Conservation (phyloP, 2,888 invertebrate species). For the Cheilosia variabilis region DNA sequence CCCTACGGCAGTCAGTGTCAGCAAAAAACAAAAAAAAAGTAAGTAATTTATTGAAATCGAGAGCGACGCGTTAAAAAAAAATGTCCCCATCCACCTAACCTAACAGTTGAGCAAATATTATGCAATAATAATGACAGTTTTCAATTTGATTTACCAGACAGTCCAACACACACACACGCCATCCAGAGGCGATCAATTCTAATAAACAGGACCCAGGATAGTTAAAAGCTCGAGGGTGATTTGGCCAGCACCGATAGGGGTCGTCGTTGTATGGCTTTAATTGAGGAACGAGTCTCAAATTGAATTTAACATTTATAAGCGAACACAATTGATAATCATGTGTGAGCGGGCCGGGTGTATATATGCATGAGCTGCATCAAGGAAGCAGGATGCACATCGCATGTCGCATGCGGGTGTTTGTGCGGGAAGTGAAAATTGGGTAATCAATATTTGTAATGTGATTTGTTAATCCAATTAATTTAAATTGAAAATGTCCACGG, state of each 20-base stretch:
- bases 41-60: constrained; percentile 70
- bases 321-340: constrained; percentile 61
- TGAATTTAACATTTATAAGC: constrained; percentile 68
- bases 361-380: neutral
- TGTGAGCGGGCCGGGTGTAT: neutral
- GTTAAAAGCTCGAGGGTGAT: constrained; percentile 53
- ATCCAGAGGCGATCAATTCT: constrained; percentile 59
- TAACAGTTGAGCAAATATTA: constrained; percentile 53
- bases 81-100: constrained; percentile 24
- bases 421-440: constrained; percentile 72
- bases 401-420: constrained; percentile 13
- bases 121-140: constrained; percentile 72
- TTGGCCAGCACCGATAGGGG: constrained; percentile 41
- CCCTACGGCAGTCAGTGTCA: constrained; percentile 14
- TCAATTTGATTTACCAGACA: constrained; percentile 65
- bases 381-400: constrained; percentile 18
- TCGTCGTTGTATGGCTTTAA: constrained; percentile 46
- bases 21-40: constrained; percentile 30
- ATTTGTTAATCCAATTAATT: constrained; percentile 76
- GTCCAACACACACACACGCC: neutral
- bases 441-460: constrained; percentile 76
- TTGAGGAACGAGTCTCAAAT: constrained; percentile 60
- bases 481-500: constrained; percentile 73
- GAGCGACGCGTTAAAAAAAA: constrained; percentile 33
- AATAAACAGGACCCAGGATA: constrained; percentile 68